Evolutionary conservation across 2,113 vertebrate species (phyloP), one percentile per base, ranked within the genome.

Genomic region (Rhinoptilus africanus): DNA sequence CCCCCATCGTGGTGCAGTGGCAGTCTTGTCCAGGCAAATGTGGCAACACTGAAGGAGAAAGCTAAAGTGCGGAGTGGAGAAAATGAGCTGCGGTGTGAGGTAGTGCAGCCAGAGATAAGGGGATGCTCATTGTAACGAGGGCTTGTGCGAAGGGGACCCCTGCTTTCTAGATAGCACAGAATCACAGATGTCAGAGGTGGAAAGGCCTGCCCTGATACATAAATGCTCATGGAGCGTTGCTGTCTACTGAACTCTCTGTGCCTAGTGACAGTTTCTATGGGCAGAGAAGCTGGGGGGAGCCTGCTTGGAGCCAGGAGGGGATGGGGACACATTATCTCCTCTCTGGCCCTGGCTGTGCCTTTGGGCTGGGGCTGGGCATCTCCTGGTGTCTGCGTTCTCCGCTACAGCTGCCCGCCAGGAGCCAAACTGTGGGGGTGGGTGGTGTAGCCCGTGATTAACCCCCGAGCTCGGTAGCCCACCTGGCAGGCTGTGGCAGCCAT

Each of bases 261-360:
- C 48, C 56, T 45, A 18, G 4, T 32, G 12, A 3, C 26, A 43
- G 50, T 20, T 19, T 27, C 35, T 4, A 2, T 1, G 20, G 54
- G 64, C 34, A 48, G 35, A 39, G 32, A 20, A 34, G 57, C 68
- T 34, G 34, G 23, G 17, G n/a, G 28, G 30, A 26, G 16, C 26
- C 50, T 74, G 32, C 17, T 20, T n/a, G 62, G 34, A 60, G 22
- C 50, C 21, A 9, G 71, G 69, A 79, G 48, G 27, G n/a, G 35
- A 14, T 0, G 9, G 54, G 50, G 75, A 28, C 12, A 3, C 0
- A 1, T 10, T 21, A 35, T 32, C 8, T 32, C 21, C 15, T 12
- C 24, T 15, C 30, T 1, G 4, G 39, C 37, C 32, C 10, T 0
- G 2, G 30, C 21, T 9, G 2, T 30, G 43, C 37, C 26, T 32